Base-by-base conservation (phyloP, 2,888 invertebrate genomes). In the Brenthis hecate region DNA sequence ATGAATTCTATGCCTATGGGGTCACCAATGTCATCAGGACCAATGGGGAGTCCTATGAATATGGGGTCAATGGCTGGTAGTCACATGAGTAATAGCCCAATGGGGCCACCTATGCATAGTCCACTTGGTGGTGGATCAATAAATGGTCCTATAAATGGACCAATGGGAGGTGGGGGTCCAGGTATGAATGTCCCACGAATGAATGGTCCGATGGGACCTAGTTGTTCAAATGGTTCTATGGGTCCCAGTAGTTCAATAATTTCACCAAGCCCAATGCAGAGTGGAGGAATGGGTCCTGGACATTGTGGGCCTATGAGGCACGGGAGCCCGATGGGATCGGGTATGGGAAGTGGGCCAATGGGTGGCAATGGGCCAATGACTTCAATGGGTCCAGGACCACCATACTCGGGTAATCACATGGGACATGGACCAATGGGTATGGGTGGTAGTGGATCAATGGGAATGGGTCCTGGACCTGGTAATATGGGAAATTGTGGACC, bases 31-130 rank as follows among this genome's bases (percentile, higher is more conserved):
- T 94, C 93, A 72, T 94, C 95, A 51, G 95, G 94, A 73, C 94
- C 95, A 55, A 95, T 96, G 93, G 95, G 96, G 72, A 95, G 96
- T 78, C 96, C 96, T 6, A 95, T 96, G 95, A 94, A 94, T 77
- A 94, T 94, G 94, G 94, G 93, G 66, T 94, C 94, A 50, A 94
- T 95, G 94, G 88, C 91, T 65, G 92, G 91, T 62, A 94, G 87
- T 76, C 94, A 94, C 76, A 95, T 95, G 94, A 95, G 94, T 80
- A 95, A 95, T 77, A 95, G 95, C 79, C 95, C 95, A 66, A 96
- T 95, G 96, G 95, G 94, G 65, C 96, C 96, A 65, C 96, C 95
- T 13, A 95, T 96, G 94, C 96, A 96, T 77, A 96, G 95, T 88
- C 95, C 95, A 57, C 85, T 95, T 71, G 95, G 94, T 72, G 90